Percentiles rank a stretch among this genome's conserved stretches.
Conservation (phyloP, 2,888 invertebrate species). For the Laothoe populi region DNA sequence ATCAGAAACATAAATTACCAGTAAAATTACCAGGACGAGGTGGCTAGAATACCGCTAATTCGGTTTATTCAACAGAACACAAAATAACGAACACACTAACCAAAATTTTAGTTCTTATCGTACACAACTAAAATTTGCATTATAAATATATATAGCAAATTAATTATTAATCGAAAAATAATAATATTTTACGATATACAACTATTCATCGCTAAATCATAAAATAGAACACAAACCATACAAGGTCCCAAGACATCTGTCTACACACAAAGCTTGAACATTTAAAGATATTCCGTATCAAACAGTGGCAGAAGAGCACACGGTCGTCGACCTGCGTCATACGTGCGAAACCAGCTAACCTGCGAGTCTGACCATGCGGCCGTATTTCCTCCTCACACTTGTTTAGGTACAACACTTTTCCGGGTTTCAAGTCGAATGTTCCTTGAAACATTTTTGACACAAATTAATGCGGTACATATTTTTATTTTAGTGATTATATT, state of each 20-base stretch:
- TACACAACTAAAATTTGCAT: background rate
- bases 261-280: slow-evolving; percentile 18
- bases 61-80: too few species aligned
- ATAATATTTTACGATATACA: too few species aligned
- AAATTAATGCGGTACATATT: background rate
- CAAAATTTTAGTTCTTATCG: background rate
- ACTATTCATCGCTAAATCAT: background rate
- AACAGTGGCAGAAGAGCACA: slow-evolving; percentile 19
- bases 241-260: background rate
- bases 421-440: background rate
- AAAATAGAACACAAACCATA: background rate
- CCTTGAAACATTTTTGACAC: background rate
- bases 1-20: background rate
- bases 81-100: background rate
- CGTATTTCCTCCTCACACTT: slow-evolving; percentile 3
- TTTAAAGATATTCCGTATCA: slow-evolving; percentile 12
- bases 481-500: too few species aligned
- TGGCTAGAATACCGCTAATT: background rate
- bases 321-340: slow-evolving; percentile 24
- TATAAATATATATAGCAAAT: background rate
- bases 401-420: background rate
- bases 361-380: slow-evolving; percentile 9
- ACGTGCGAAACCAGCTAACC: background rate
- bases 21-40: background rate
- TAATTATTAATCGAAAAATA: background rate